These are phyloP conservation scores for Lagopus leucura DNA, from an alignment of 2,113 vertebrate genomes.

Conservation along the genomic window DNA sequence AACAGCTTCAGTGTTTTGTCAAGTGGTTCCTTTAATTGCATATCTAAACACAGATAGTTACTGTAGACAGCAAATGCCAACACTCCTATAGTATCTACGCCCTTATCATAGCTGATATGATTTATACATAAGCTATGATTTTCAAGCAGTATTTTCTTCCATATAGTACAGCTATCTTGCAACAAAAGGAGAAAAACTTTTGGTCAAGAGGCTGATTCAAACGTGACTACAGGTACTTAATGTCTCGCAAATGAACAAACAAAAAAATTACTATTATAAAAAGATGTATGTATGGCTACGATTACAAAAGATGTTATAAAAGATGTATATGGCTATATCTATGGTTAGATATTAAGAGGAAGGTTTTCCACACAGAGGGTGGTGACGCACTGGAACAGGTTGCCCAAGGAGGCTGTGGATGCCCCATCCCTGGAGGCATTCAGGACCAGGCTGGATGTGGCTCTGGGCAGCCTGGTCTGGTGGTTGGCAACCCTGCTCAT, in stretches of 20 bases:
- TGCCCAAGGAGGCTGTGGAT: too few relatives aligned
- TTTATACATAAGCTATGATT: background rate
- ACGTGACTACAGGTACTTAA: background rate
- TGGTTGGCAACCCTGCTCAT: too few relatives aligned
- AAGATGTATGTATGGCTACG: too few relatives aligned
- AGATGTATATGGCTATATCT: too few relatives aligned
- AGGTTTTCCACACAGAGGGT: too few relatives aligned
- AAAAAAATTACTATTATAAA: background rate
- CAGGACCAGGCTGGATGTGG: too few relatives aligned
- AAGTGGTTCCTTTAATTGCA: background rate
- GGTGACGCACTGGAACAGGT: too few relatives aligned
- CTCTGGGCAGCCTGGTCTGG: too few relatives aligned
- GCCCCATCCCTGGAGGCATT: too few relatives aligned
- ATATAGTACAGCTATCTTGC: background rate
- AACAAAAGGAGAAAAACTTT: background rate
- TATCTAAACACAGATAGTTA: background rate
- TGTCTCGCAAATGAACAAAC: background rate
- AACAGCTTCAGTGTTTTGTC: background rate
- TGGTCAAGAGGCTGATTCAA: background rate
- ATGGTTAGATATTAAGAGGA: too few relatives aligned
- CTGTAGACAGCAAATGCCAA: background rate
- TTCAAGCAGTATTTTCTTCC: background rate
- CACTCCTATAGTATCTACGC: background rate
- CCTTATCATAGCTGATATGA: fast-evolving
- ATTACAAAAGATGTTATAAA: too few relatives aligned